Conservation (phyloP, 2,888 invertebrate species). For the Stegophylla sp. region DNA sequence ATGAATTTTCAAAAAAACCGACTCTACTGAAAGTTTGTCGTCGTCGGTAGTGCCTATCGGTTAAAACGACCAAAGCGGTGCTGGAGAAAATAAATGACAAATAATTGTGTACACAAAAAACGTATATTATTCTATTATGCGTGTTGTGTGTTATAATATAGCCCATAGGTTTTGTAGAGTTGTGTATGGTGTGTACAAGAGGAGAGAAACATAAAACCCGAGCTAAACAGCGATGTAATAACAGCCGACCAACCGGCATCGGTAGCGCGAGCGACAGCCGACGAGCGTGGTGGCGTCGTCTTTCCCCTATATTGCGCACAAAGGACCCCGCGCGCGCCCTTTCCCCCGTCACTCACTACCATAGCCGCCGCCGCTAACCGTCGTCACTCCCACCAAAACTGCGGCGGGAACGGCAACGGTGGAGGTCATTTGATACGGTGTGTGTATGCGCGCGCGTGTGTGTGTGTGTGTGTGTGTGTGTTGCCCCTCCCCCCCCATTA, state of each 20-base stretch:
- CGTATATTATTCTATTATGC: too few relatives aligned
- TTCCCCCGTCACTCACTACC: not conserved
- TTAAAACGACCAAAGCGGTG: not conserved
- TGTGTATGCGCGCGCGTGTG: not conserved
- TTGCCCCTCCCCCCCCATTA: not conserved
- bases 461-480: not conserved
- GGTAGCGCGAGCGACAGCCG: constrained; percentile 42
- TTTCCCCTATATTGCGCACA: constrained; percentile 57
- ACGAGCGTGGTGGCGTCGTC: constrained; percentile 54
- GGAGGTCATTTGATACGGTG: constrained; percentile 58
- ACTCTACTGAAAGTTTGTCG: too few relatives aligned
- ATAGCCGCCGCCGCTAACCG: not conserved
- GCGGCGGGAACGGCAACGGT: constrained; percentile 11
- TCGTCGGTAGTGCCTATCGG: too few relatives aligned
- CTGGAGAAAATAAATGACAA: not conserved
- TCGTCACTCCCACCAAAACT: constrained; percentile 37
- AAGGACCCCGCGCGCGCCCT: constrained; percentile 51
- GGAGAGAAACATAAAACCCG: constrained; percentile 13
- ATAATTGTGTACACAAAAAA: not conserved
- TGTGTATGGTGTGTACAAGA: not conserved
- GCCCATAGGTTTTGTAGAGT: too few relatives aligned
- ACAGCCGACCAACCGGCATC: constrained; percentile 36
- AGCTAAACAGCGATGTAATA: constrained; percentile 11
- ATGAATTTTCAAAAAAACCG: too few relatives aligned
- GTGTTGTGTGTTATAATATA: too few relatives aligned